These are phyloP conservation scores for Columbina picui DNA, from an alignment of 2,113 vertebrate genomes.

Conservation along the genomic window DNA sequence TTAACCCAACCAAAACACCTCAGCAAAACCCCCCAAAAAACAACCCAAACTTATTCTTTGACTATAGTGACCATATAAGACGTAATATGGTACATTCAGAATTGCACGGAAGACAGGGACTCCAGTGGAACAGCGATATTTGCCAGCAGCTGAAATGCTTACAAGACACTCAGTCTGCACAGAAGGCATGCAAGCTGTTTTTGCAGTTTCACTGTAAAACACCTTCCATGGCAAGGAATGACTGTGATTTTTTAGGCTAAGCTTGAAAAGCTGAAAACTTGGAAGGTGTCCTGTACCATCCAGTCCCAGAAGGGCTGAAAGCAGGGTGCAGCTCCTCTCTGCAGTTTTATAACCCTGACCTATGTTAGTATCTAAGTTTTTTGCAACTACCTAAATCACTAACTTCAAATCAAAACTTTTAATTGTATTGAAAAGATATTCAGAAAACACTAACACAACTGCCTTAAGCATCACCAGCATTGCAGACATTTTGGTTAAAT, in stretches of 20 bases:
- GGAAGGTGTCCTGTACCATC: neutral
- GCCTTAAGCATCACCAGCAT: neutral
- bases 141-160: slow-evolving; percentile 6
- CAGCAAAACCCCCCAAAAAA: neutral
- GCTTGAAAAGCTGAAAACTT: neutral
- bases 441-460: neutral
- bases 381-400: neutral
- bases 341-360: neutral
- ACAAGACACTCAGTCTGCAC: neutral
- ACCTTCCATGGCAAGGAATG: neutral
- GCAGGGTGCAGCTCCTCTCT: neutral
- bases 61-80: neutral
- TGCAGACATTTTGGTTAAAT: neutral
- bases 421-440: neutral
- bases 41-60: neutral
- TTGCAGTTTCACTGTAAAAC: neutral
- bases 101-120: neutral
- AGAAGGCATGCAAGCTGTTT: slow-evolving; percentile 11
- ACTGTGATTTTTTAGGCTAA: neutral
- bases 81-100: neutral
- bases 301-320: neutral
- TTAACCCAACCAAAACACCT: neutral
- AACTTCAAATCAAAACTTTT: neutral
- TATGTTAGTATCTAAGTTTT: neutral
- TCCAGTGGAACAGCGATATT: neutral